Conservation (phyloP, 2,113 vertebrate species). For the Ardeotis arabs region DNA sequence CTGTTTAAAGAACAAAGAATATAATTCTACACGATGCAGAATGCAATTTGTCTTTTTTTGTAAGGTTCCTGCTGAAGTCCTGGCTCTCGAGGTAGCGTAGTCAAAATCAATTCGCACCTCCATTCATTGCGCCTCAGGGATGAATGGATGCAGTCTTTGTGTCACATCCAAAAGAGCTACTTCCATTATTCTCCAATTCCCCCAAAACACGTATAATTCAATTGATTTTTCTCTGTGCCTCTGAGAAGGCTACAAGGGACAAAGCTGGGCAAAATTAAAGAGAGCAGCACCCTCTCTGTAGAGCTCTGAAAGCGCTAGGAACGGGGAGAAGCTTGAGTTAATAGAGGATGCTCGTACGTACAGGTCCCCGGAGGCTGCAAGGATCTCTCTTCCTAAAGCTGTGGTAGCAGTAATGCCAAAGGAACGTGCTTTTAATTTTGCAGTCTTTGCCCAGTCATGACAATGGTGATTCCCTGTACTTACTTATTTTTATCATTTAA, state of each 20-base stretch:
- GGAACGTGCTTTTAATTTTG: neutral
- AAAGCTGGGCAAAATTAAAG: neutral
- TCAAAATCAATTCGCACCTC: conserved; percentile 68
- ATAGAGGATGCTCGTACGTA: neutral
- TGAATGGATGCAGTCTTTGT: conserved; percentile 48
- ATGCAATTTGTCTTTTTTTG: conserved; percentile 73
- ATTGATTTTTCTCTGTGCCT: conserved; percentile 17
- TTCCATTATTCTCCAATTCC: conserved; percentile 54
- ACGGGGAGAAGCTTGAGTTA: neutral
- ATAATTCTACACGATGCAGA: conserved; percentile 36
- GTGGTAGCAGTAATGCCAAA: neutral
- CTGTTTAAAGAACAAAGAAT: conserved; percentile 67
- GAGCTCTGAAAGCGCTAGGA: neutral
- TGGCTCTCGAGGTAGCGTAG: conserved; percentile 28
- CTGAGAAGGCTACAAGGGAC: neutral
- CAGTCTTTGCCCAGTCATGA: neutral
- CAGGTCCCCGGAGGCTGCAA: neutral
- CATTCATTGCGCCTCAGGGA: conserved; percentile 55
- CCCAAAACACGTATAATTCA: conserved; percentile 16
- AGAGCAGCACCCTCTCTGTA: neutral
- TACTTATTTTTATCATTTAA: neutral
- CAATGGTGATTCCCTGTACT: neutral
- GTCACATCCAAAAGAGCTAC: neutral
- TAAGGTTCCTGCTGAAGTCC: conserved; percentile 26
- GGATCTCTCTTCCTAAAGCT: neutral